A percentile compares a stretch with the other conserved stretches of the same genome.
Conservation (phyloP, 2,797 vertebrate genomes). For the Paedocypris micromegethes region DNA sequence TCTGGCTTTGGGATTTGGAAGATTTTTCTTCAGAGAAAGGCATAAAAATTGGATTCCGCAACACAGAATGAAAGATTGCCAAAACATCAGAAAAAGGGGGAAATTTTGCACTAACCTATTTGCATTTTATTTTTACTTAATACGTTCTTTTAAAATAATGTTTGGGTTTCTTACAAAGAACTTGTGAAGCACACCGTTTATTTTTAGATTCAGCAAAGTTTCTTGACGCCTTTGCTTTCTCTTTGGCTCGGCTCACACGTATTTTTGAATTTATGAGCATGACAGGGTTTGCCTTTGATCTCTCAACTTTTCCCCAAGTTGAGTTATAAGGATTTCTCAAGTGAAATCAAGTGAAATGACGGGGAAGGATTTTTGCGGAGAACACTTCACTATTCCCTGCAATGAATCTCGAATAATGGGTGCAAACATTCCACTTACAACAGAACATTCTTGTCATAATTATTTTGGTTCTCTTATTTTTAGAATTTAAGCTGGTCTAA, state of each 20-base stretch:
- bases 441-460: too few species aligned
- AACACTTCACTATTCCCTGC: constrained; percentile 5
- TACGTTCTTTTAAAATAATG: too few species aligned
- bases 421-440: too few species aligned
- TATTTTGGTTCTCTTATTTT: too few species aligned
- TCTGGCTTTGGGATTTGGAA: constrained; percentile 29
- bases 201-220: too few species aligned
- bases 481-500: too few species aligned
- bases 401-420: background rate
- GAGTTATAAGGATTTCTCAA: constrained; percentile 25
- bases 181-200: too few species aligned
- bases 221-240: background rate
- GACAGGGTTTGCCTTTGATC: constrained; percentile 33
- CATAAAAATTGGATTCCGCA: background rate
- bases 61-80: background rate
- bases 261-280: constrained; percentile 11
- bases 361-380: constrained; percentile 14
- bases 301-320: constrained; percentile 21
- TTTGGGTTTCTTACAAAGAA: too few species aligned
- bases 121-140: too few species aligned
- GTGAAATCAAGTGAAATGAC: constrained; percentile 24
- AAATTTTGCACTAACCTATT: too few species aligned
- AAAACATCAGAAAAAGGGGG: background rate
- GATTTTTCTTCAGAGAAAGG: constrained; percentile 1
- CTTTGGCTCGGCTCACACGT: constrained; percentile 8